These are phyloP conservation scores for Asobara japonica DNA, from an alignment of 1,140 invertebrate species.

Conservation along the genomic window DNA sequence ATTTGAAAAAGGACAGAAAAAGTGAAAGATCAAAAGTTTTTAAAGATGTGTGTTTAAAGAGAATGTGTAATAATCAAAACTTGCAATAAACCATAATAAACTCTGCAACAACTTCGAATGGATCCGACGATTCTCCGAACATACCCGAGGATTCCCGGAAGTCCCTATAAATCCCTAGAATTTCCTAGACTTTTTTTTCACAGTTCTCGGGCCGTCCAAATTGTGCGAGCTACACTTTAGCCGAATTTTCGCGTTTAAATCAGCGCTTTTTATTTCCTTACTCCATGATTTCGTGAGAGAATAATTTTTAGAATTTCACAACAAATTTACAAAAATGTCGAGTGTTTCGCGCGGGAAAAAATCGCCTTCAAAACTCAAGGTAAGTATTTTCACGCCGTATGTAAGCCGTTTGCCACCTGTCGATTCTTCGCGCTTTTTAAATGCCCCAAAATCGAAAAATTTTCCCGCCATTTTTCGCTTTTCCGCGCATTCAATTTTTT, in stretches of 20 bases:
- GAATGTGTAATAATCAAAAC: no score
- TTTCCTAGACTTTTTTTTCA: no score
- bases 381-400: constrained; percentile 30
- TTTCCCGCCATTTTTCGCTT: no score
- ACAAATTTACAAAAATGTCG: constrained; percentile 41
- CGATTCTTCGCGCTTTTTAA: constrained; percentile 10
- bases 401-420: constrained; percentile 2
- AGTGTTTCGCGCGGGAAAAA: constrained; percentile 51
- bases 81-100: background rate
- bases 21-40: no score
- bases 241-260: no score
- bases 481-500: background rate
- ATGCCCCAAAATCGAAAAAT: constrained; percentile 1
- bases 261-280: no score
- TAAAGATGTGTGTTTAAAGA: no score
- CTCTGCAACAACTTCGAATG: no score
- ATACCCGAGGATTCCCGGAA: background rate
- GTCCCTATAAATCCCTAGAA: no score
- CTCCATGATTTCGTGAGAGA: background rate
- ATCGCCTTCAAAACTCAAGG: constrained; percentile 49
- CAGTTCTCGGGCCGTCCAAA: no score
- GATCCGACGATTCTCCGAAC: background rate
- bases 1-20: no score
- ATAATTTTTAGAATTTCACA: background rate
- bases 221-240: no score